phyloP scores from a whole-genome alignment of 2,888 invertebrate species.

The Agrochola litura region DNA sequence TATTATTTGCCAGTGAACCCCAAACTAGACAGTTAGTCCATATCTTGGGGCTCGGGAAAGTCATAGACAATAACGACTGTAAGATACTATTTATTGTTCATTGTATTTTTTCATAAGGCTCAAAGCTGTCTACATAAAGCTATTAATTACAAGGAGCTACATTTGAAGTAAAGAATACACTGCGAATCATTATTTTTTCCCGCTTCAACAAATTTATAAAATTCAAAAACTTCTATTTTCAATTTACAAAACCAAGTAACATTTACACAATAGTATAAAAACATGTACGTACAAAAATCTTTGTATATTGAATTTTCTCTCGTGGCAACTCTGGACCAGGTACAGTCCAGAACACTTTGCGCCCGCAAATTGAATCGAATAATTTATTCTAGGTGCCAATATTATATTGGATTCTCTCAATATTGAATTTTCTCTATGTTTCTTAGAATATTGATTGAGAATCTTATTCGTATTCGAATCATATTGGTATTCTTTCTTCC shows the following conservation, averaged over 20 bases:
- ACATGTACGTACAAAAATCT: constrained; percentile 9
- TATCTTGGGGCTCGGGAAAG: neutral
- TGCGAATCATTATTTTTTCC: neutral
- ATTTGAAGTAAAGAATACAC: neutral
- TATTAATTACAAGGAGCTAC: neutral
- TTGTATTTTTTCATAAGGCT: neutral
- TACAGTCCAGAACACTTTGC: constrained; percentile 37
- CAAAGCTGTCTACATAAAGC: neutral
- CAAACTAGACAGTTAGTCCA: neutral
- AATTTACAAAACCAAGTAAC: constrained; percentile 13
- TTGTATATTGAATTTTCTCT: constrained; percentile 28
- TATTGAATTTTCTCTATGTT: constrained; percentile 22
- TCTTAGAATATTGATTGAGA: constrained; percentile 33
- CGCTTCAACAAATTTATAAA: constrained; percentile 16
- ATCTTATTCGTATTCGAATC: constrained; percentile 37
- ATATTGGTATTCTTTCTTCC: constrained; percentile 8
- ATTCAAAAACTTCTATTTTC: constrained; percentile 3
- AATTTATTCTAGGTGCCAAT: constrained; percentile 43
- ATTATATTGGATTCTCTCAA: constrained; percentile 20
- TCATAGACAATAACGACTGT: neutral
- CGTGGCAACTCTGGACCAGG: constrained; percentile 5
- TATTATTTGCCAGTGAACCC: neutral
- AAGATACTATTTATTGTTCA: too few species aligned
- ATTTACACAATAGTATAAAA: constrained; percentile 7
- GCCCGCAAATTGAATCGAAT: constrained; percentile 32